Evolutionary conservation across 2,888 invertebrate genomes (phyloP).

Genomic region (Mesorhabditis sp.): DNA sequence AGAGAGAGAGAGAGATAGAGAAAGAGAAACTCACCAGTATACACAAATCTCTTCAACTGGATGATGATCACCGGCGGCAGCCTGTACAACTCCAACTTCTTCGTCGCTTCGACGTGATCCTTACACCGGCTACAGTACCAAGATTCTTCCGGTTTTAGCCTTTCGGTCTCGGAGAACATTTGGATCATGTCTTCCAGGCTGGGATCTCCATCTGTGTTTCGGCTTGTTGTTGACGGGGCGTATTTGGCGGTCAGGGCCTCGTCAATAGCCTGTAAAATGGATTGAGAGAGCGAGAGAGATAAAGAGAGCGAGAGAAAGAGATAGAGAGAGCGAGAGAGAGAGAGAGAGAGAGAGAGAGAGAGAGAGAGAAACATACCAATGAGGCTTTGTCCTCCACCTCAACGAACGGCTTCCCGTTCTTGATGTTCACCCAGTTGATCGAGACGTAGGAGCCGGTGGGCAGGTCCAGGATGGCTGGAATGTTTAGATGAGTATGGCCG

Average conservation of each 20-base stretch:
- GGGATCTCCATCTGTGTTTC: neutral
- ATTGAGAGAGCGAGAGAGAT: neutral
- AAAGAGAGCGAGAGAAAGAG: too few species aligned
- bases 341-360: neutral
- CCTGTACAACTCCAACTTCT: conserved; percentile 58
- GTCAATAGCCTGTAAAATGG: conserved; percentile 11
- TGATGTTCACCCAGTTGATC: conserved; percentile 63
- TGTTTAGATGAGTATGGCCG: neutral
- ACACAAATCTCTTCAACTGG: conserved; percentile 60
- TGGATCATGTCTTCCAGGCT: conserved; percentile 8
- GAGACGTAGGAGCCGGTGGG: conserved; percentile 49
- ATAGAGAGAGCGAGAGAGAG: too few species aligned
- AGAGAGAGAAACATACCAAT: conserved; percentile 10
- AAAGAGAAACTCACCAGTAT: conserved; percentile 43
- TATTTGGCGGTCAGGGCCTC: conserved; percentile 9
- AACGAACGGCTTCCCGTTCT: conserved; percentile 59
- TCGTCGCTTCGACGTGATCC: conserved; percentile 58
- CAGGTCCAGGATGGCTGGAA: conserved; percentile 27
- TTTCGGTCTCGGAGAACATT: conserved; percentile 63
- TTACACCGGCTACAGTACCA: conserved; percentile 58
- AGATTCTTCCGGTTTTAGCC: conserved; percentile 62
- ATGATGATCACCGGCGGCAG: conserved; percentile 59
- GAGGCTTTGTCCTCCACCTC: conserved; percentile 55
- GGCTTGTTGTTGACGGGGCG: neutral
- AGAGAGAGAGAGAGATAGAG: neutral